These are phyloP conservation scores for Plecturocebus donacophilus DNA, from an alignment of 2,113 vertebrate species.

Conservation along the genomic window DNA sequence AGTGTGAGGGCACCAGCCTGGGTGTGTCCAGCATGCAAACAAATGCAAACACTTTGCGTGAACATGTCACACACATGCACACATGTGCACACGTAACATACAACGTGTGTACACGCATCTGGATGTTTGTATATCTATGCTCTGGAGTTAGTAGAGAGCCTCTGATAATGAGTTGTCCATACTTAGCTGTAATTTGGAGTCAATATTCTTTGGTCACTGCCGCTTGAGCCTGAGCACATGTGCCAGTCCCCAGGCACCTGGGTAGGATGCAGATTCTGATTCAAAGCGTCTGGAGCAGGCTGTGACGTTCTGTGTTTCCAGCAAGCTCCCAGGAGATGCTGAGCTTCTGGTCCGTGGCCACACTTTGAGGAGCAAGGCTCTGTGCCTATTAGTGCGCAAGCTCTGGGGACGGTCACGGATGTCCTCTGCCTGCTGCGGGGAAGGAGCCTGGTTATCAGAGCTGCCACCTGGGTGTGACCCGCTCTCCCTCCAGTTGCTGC, in stretches of 20 bases:
- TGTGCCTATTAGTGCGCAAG: fast-evolving
- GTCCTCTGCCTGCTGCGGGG: too few species aligned
- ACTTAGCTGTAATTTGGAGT: background rate
- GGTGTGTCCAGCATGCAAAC: background rate
- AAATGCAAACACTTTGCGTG: background rate
- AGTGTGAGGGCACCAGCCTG: fast-evolving
- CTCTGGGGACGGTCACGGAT: too few species aligned
- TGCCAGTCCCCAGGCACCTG: background rate
- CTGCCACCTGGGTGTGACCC: background rate
- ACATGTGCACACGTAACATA: too few species aligned
- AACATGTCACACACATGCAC: fast-evolving
- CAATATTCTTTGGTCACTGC: background rate
- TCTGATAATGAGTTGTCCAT: fast-evolving
- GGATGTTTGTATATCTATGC: fast-evolving
- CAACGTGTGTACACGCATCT: too few species aligned
- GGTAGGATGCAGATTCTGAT: background rate
- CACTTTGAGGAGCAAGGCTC: fast-evolving
- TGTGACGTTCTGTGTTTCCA: background rate
- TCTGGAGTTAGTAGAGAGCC: background rate
- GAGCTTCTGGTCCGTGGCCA: fast-evolving
- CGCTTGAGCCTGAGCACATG: fast-evolving
- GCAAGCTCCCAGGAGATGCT: background rate
- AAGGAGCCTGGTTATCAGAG: fast-evolving
- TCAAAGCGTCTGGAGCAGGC: fast-evolving
- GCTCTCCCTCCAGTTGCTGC: background rate